Conservation (phyloP, 2,888 invertebrate species). For the Ferrisia virgata region DNA sequence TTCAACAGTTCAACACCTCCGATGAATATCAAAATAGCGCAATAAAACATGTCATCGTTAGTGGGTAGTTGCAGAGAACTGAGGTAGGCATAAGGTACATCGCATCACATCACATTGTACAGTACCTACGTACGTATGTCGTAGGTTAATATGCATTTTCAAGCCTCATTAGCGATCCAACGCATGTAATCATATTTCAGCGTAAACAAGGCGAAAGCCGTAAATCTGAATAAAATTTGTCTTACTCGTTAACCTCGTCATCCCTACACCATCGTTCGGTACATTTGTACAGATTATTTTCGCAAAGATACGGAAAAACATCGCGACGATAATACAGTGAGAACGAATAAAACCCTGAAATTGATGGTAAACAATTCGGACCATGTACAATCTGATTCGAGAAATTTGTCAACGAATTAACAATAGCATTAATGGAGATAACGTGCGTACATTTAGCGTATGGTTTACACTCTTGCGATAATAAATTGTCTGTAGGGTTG, state of each 20-base stretch:
- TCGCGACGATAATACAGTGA: not conserved
- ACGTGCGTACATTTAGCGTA: conserved; percentile 16
- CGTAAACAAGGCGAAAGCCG: not conserved
- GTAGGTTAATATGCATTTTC: not conserved
- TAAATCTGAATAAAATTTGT: not conserved
- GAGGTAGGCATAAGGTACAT: too few relatives aligned
- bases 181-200: not conserved
- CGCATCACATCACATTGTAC: too few relatives aligned
- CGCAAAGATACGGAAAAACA: not conserved
- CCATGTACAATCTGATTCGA: not conserved
- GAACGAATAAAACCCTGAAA: not conserved
- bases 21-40: not conserved
- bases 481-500: conserved; percentile 3
- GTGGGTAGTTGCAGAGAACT: too few relatives aligned
- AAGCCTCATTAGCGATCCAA: not conserved
- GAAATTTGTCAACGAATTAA: conserved; percentile 26
- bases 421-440: conserved; percentile 23
- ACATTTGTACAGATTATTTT: not conserved
- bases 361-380: conserved; percentile 12
- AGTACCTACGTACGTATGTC: too few relatives aligned
- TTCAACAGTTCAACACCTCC: not conserved
- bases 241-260: not conserved
- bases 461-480: conserved; percentile 23
- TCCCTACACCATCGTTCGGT: not conserved
- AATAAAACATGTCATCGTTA: not conserved